These are phyloP conservation scores for Parapsyche elsis DNA, from an alignment of 1,140 invertebrate genomes.

Conservation along the genomic window DNA sequence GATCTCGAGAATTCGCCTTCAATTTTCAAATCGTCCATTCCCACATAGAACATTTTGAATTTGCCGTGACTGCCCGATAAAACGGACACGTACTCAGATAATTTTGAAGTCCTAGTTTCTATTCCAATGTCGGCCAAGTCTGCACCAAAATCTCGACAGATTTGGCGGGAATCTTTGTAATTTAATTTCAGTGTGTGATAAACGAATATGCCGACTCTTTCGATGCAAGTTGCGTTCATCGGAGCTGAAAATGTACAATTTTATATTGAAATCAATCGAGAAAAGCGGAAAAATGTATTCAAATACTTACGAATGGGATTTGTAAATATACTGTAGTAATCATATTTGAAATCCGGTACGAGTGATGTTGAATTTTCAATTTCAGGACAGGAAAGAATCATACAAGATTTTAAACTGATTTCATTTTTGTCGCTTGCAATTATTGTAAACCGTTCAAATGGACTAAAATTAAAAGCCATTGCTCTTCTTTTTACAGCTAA, in stretches of 20 bases:
- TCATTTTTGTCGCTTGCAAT: slow-evolving; percentile 52
- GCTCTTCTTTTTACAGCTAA: slow-evolving; percentile 70
- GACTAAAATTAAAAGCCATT: slow-evolving; percentile 73
- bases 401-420: slow-evolving; percentile 63
- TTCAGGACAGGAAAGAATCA: slow-evolving; percentile 72
- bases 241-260: slow-evolving; percentile 63
- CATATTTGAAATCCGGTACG: slow-evolving; percentile 66
- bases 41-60: slow-evolving; percentile 66
- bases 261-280: too few relatives aligned
- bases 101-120: slow-evolving; percentile 68
- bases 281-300: too few relatives aligned
- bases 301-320: slow-evolving; percentile 66
- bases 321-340: slow-evolving; percentile 71
- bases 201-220: slow-evolving; percentile 70
- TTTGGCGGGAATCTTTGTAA: slow-evolving; percentile 67
- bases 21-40: slow-evolving; percentile 65
- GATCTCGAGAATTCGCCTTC: slow-evolving; percentile 62
- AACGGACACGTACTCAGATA: slow-evolving; percentile 64
- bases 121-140: slow-evolving; percentile 70
- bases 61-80: slow-evolving; percentile 39
- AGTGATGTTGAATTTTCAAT: slow-evolving; percentile 66
- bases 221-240: slow-evolving; percentile 68
- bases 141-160: slow-evolving; percentile 68
- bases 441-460: slow-evolving; percentile 57
- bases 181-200: slow-evolving; percentile 66